These are phyloP conservation scores for Entomobrya multifasciata DNA, from an alignment of 2,888 invertebrate species.

Conservation along the genomic window DNA sequence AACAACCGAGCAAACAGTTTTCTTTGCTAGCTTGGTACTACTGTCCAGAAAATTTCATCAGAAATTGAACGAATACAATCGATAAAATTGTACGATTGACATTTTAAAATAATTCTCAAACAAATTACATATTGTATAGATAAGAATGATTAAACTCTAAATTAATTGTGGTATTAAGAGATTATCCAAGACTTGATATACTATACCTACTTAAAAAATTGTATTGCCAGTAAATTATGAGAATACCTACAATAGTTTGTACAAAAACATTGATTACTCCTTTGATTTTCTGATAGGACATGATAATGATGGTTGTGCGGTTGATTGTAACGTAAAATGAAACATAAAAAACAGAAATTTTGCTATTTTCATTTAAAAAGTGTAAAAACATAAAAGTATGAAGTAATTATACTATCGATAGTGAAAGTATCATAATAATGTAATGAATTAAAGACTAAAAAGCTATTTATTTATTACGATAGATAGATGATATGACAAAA, in stretches of 20 bases:
- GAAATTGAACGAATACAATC: not conserved
- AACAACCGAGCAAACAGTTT: not conserved
- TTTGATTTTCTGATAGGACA: no score
- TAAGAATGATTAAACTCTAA: not conserved
- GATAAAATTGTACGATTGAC: not conserved
- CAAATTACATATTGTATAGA: not conserved
- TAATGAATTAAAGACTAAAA: no score
- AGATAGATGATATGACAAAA: not conserved
- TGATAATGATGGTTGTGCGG: no score
- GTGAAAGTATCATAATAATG: no score
- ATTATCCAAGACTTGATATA: constrained; percentile 54
- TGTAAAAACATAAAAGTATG: not conserved
- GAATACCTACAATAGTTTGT: no score
- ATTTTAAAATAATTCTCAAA: not conserved
- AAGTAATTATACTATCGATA: not conserved
- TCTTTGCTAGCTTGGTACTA: not conserved
- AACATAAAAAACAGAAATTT: not conserved
- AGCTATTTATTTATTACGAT: no score
- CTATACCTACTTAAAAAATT: no score
- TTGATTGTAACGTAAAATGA: not conserved
- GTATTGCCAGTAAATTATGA: no score
- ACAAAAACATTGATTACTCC: no score
- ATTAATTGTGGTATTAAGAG: constrained; percentile 38
- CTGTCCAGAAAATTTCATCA: no score
- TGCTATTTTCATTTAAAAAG: not conserved